Evolutionary conservation across 64 coral and sea anemone genomes (phyloP), one percentile per base, ranked within the genome.

Genomic region (Porites lutea): DNA sequence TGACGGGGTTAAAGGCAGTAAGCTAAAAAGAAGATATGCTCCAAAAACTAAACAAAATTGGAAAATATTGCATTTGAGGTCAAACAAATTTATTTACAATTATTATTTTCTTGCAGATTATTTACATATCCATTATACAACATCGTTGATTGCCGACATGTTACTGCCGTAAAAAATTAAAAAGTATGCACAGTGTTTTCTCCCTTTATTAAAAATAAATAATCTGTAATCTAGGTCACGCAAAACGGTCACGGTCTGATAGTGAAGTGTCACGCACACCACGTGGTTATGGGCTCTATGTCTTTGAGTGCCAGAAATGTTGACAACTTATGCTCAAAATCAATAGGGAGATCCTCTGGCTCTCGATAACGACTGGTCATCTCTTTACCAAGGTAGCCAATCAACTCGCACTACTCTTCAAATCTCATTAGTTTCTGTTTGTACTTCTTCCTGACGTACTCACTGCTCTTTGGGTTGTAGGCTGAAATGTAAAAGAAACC

Each of bases 401-500:
- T 98, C 21, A 98, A 89, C 46, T 98, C 89, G 48, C 96, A 98
- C 68, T 98, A 82, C 75, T 98, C 96, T 62, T 98, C 96, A 57
- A 98, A 98, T 58, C 92, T 82, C 85, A 95, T 77, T 14, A 98
- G 87, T 60, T 98, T 98, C 59, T 98, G 96, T 86, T 89, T 98
- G 89, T 98, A 98, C 65, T 98, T 98, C 86, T 98, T 98, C 15
- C 96, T 84, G 19, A 94, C 64, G 65, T 95, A 95, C 5, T 95
- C 96, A 65, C 85, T 98, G 86, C 93, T 98, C 22, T 92, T 95
- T 13, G 96, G 96, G 77, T 98, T 98, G 86, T 95, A 89, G 18
- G 96, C 96, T 98, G 69, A 74, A 55, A 82, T 52, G 14, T 80
- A 75, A n/a, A 79, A n/a, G 27, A 37, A 37, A 37, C 27, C 27